phyloP scores from a whole-genome alignment of 2,888 invertebrate genomes.

The Tigriopus californicus region DNA sequence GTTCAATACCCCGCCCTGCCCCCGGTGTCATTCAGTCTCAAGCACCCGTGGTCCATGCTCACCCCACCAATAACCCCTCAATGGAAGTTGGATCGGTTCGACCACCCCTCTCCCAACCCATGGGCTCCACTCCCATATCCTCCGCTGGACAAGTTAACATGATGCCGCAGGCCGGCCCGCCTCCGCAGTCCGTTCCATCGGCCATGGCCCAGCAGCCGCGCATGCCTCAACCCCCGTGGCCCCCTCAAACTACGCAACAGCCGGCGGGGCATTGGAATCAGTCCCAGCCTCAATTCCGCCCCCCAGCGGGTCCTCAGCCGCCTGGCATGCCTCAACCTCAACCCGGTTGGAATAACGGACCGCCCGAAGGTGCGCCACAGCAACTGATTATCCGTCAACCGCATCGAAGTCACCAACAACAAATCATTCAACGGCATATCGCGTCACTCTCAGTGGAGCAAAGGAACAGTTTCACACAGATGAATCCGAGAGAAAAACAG shows the following conservation, averaged over 20 bases:
- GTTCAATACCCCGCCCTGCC: too few species aligned
- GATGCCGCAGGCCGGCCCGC: not conserved
- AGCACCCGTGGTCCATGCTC: too few species aligned
- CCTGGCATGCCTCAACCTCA: not conserved
- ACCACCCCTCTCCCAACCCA: not conserved
- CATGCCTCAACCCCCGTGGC: not conserved
- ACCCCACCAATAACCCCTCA: too few species aligned
- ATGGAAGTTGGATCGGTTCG: too few species aligned
- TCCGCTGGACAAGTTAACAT: not conserved
- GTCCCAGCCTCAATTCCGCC: conserved; percentile 9
- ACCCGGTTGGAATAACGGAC: not conserved
- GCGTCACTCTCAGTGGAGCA: conserved; percentile 7
- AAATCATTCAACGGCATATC: conserved; percentile 11
- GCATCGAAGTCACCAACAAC: conserved; percentile 5
- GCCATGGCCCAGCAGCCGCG: not conserved
- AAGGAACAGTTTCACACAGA: not conserved
- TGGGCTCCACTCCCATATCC: not conserved
- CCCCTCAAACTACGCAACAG: conserved; percentile 33
- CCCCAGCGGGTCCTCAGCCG: not conserved
- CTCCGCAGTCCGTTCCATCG: not conserved
- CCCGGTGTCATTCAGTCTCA: too few species aligned
- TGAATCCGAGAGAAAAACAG: conserved; percentile 13
- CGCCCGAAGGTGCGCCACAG: not conserved
- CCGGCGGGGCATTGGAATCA: conserved; percentile 12
- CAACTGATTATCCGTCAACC: not conserved